phyloP scores from a whole-genome alignment of 1,140 invertebrate genomes.

The silkworm (Bombyx mori) region DNA sequence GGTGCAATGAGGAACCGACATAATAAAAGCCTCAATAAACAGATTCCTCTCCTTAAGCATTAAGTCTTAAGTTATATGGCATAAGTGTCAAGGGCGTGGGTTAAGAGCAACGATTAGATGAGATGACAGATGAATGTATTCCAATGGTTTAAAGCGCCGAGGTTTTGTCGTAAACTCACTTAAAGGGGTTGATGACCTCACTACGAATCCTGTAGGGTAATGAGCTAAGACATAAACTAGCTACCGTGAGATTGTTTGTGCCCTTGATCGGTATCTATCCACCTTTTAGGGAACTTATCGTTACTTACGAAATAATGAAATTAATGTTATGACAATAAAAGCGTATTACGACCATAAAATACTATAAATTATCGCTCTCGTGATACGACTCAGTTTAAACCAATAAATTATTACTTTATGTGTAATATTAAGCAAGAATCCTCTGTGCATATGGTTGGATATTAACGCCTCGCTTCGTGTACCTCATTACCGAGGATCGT shows the following conservation, averaged over 20 bases:
- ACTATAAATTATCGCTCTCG: too few relatives aligned
- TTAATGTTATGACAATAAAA: too few relatives aligned
- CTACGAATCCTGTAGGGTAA: slow-evolving; percentile 44
- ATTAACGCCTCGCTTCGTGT: too few relatives aligned
- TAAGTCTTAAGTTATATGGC: slow-evolving; percentile 51
- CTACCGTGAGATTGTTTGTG: slow-evolving; percentile 37
- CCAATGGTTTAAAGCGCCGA: slow-evolving; percentile 44
- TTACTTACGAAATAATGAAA: slow-evolving; percentile 7
- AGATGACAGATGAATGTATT: slow-evolving; percentile 57
- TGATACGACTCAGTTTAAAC: slow-evolving; percentile 14
- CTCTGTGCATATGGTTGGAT: too few relatives aligned
- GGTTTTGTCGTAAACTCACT: slow-evolving; percentile 44
- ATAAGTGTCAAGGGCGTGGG: slow-evolving; percentile 26
- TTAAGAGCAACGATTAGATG: slow-evolving; percentile 33
- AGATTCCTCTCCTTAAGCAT: slow-evolving; percentile 42
- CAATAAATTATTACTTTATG: slow-evolving; percentile 38
- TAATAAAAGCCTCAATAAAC: slow-evolving; percentile 52
- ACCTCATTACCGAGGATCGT: too few relatives aligned
- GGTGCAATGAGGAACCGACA: slow-evolving; percentile 26
- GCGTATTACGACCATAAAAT: too few relatives aligned
- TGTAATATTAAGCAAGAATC: slow-evolving; percentile 16
- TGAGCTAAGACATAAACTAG: slow-evolving; percentile 18
- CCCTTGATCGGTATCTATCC: slow-evolving; percentile 35
- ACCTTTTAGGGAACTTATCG: slow-evolving; percentile 33
- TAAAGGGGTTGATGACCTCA: slow-evolving; percentile 42